Base-by-base conservation (phyloP, 2,797 vertebrate species). In the Pagetopsis macropterus region DNA sequence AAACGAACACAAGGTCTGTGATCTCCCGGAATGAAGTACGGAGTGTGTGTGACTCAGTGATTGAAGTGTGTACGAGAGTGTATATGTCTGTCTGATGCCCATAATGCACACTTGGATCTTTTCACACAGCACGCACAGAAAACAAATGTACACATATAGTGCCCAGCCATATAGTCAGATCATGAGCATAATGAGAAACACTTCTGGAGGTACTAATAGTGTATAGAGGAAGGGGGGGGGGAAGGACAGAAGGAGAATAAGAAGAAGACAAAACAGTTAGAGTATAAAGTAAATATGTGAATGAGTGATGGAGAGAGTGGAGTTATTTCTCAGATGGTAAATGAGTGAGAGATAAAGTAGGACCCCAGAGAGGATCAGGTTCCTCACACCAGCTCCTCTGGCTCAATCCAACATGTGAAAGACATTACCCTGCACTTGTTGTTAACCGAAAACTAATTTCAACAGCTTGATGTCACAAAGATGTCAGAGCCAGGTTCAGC, bases 111-210 rank as follows among this genome's bases (percentile, higher is more conserved):
- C 72, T 84, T 72, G 78, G 70, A 79, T 76, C 31, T 75, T 83
- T 82, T 79, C 71, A 78, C 70, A 71, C 44, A 70, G 56, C 6
- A 5, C 3, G 9, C 78, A 37, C 1, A 37, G 6, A 37, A 37
- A 37, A 71, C 71, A 76, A 65, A 82, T 56, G 65, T 58, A 75
- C 60, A 83, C 5, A 76, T n/a, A 82, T 21, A 75, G 70, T 49
- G 55, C 1, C 3, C 50, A 66, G 63, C 84, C 86, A 90, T 88
- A 89, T 88, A 88, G 85, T 81, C 80, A 82, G 80, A 87, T 88
- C 79, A 85, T 89, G 88, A 87, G 67, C 60, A 72, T 89, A 89
- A 89, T 89, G 84, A 88, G 82, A 84, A 89, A 88, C 86, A 88
- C 85, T 86, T 81, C 68, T 85, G 77, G 69, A 79, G 82, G 59